Base-by-base conservation (phyloP, 35 echinoderm and acorn worm genomes). In the Nesometra sesokonis region DNA sequence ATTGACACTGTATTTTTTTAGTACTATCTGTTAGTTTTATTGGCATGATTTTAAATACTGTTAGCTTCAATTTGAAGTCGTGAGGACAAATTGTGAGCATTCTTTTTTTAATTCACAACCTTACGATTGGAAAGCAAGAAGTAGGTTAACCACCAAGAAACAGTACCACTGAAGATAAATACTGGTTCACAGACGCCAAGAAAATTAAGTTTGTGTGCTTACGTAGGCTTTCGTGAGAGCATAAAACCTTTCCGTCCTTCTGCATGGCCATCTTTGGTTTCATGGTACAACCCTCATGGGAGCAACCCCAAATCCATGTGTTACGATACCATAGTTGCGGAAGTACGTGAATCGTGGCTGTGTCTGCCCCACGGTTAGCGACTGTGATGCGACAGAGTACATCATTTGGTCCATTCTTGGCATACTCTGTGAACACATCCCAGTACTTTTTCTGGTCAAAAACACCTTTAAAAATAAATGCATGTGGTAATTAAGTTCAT, bases 221-320 rank as follows among this genome's bases (percentile, higher is more conserved):
- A 99, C 96, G 90, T 47, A 99, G 80, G 21, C 89, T 92, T 33
- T 99, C 92, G 84, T 99, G 96, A 17, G 88, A 77, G 13, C 87
- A 87, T 32, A 82, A 37, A 21, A 93, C 88, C 84, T 85, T 91
- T 40, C 96, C 96, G 88, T 99, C 88, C 38, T 94, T 99, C 57
- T 91, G 87, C 11, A 88, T 77, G 0, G 84, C 32, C 88, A 99
- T 83, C 76, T 90, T 99, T 17, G 96, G 96, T 80, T 99, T 99
- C 86, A 99, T 87, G 3, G 92, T 93, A 35, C 96, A 99, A 17
- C 96, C 95, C 43, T 99, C 96, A 77, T 99, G 92, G 21, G 85
- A 78, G 67, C 96, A 99, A 37, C 96, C 96, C 95, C 96, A 99
- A 30, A 99, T 99, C 96, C 96, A 99, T 7, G 96, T 99, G 57